phyloP scores from a whole-genome alignment of 2,113 vertebrate genomes.

The zebrafish (Danio rerio) region DNA sequence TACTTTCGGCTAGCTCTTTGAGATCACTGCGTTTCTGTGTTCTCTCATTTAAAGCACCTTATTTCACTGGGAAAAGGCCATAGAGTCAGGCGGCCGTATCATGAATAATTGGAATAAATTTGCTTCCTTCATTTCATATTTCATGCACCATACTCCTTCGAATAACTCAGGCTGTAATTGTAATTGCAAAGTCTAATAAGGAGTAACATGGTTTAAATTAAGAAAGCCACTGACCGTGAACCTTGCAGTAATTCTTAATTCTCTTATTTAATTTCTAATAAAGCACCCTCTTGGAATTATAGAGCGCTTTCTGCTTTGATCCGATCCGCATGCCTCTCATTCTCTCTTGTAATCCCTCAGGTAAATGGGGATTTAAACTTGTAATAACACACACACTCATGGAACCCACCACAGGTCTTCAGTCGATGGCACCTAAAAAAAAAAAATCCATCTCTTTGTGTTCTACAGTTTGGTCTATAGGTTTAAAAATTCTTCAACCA shows the following conservation, averaged over 20 bases:
- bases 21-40: slow-evolving; percentile 35
- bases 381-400: slow-evolving; percentile 24
- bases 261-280: slow-evolving; percentile 58
- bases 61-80: slow-evolving; percentile 55
- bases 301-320: slow-evolving; percentile 19
- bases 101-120: slow-evolving; percentile 61
- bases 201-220: slow-evolving; percentile 59
- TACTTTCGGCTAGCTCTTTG: slow-evolving; percentile 29
- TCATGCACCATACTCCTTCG: slow-evolving; percentile 58
- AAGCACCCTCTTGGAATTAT: slow-evolving; percentile 44
- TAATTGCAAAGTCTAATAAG: slow-evolving; percentile 60
- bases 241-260: slow-evolving; percentile 57
- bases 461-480: no score
- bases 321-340: slow-evolving; percentile 23
- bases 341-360: slow-evolving; percentile 38
- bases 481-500: neutral
- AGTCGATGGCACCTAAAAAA: no score
- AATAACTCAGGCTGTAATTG: slow-evolving; percentile 56
- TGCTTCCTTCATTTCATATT: slow-evolving; percentile 57
- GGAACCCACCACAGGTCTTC: slow-evolving; percentile 13
- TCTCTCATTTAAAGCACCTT: slow-evolving; percentile 39
- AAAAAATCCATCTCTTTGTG: no score
- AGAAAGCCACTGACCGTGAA: slow-evolving; percentile 56
- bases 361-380: slow-evolving; percentile 42
- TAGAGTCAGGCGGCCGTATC: slow-evolving; percentile 45